Evolutionary conservation across 2,888 invertebrate species (phyloP), one percentile per base, ranked within the genome.

Genomic region (Luperina testacea): DNA sequence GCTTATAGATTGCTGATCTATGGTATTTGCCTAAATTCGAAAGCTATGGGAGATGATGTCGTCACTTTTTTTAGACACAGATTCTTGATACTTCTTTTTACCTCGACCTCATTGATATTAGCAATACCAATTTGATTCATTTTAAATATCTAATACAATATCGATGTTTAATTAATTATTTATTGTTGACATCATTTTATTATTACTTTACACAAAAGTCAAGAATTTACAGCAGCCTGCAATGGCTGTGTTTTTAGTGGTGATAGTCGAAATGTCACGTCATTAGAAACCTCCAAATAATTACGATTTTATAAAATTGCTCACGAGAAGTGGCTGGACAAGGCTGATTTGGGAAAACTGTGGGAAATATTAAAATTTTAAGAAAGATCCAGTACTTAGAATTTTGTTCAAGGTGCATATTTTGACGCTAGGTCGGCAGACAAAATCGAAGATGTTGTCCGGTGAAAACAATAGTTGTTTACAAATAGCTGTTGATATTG

Each of bases 401-500:
- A 38, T 48, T 53, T 45, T 65, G 53, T 48, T 51, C n/a, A 67
- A 27, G 53, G 38, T 32, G 53, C 32, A 63, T 74, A 59, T 80
- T 71, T 63, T 27, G 57, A 61, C 45, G n/a, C 15, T 42, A 76
- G 24, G 38, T 48, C 59, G 17, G 27, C 67, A 74, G 64, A 86
- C 75, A 63, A 78, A 64, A 57, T 68, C 78, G 20, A 42, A 57
- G 11, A 48, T 13, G 59, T 64, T 45, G 38, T 38, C 11, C 38
- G 45, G 57, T 57, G 51, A 53, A 77, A 79, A 85, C 87, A 85
- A 85, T 77, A 38, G 57, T 27, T 82, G 75, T 86, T 84, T 86
- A 72, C 78, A 72, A 82, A 84, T 78, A 85, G 2, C 48, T 73
- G 48, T 79, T 85, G 61, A 8, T 86, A 61, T 86, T 86, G 73